A percentile compares a stretch with the other conserved stretches of the same genome.
These are phyloP conservation scores for Drosophila ironensis DNA, from an alignment of 1,140 invertebrate genomes.

Conservation along the genomic window DNA sequence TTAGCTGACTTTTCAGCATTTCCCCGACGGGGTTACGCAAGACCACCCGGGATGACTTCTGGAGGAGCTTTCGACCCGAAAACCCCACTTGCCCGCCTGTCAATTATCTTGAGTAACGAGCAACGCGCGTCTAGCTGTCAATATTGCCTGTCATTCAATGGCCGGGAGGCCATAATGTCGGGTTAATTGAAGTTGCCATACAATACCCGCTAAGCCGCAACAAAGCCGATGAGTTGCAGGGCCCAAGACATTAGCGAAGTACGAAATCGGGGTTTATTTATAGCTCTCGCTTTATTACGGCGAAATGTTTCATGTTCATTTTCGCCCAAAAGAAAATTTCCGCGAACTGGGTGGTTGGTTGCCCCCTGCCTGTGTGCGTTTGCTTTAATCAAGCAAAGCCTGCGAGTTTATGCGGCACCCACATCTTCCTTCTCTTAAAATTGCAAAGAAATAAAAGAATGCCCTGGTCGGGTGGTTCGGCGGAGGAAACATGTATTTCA, in stretches of 20 bases:
- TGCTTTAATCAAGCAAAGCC: conserved; percentile 43
- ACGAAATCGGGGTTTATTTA: conserved; percentile 49
- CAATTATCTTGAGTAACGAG: conserved; percentile 43
- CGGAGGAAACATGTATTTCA: conserved; percentile 52
- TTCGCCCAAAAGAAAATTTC: conserved; percentile 36
- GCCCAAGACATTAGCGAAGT: conserved; percentile 11
- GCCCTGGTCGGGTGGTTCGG: neutral
- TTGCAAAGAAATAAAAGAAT: conserved; percentile 23
- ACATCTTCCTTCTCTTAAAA: conserved; percentile 12
- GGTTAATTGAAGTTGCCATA: conserved; percentile 49
- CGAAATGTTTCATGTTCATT: conserved; percentile 52
- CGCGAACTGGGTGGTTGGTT: neutral
- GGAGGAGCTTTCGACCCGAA: conserved; percentile 2
- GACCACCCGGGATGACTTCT: neutral
- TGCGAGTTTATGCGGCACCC: conserved; percentile 24
- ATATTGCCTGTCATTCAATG: conserved; percentile 29
- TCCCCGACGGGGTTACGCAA: conserved; percentile 25
- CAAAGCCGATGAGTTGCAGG: conserved; percentile 20
- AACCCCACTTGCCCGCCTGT: conserved; percentile 33
- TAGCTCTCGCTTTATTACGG: conserved; percentile 51
- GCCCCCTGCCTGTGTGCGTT: neutral
- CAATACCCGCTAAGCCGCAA: conserved; percentile 26
- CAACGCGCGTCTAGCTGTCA: conserved; percentile 25
- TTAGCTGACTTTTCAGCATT: no score
- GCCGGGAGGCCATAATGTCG: conserved; percentile 22